Evolutionary conservation across 2,888 invertebrate genomes (phyloP).

Genomic region (Stenchaetothrips biformis): DNA sequence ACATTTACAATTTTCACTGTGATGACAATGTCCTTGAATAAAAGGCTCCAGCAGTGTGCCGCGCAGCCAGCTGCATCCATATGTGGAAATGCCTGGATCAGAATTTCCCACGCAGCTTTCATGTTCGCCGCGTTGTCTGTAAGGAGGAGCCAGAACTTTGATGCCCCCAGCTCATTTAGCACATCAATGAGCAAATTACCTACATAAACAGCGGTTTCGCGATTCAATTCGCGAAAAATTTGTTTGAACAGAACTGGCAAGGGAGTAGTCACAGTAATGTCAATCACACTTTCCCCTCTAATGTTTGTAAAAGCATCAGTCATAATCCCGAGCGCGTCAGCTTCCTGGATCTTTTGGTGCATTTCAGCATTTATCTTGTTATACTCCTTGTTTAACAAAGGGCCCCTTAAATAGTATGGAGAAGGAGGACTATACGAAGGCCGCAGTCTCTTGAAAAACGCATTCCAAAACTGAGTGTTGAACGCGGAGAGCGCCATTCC

Average conservation of each 20-base stretch:
- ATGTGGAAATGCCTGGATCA: background rate
- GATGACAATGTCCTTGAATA: background rate
- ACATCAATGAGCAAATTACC: background rate
- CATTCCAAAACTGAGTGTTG: background rate
- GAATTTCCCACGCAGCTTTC: slow-evolving; percentile 26
- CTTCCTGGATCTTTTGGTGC: background rate
- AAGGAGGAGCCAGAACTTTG: slow-evolving; percentile 20
- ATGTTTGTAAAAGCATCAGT: slow-evolving; percentile 12
- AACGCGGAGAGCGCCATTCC: too few species aligned
- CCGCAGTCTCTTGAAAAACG: background rate
- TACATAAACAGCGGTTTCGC: slow-evolving; percentile 21
- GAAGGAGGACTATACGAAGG: background rate
- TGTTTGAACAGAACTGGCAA: slow-evolving; percentile 26
- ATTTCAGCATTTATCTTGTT: background rate
- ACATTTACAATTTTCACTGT: background rate
- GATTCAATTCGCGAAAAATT: slow-evolving; percentile 14
- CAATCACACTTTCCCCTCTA: slow-evolving; percentile 7
- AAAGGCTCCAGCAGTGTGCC: slow-evolving; percentile 28
- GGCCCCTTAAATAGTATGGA: background rate
- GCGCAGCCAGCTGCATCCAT: slow-evolving; percentile 26
- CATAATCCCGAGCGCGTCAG: background rate
- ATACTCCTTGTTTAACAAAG: background rate
- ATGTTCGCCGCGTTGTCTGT: slow-evolving; percentile 30
- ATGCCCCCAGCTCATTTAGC: background rate
- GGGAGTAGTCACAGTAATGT: background rate